Evolutionary conservation across 2,113 vertebrate genomes (phyloP).

Genomic region (Melanostigma gelatinosum): DNA sequence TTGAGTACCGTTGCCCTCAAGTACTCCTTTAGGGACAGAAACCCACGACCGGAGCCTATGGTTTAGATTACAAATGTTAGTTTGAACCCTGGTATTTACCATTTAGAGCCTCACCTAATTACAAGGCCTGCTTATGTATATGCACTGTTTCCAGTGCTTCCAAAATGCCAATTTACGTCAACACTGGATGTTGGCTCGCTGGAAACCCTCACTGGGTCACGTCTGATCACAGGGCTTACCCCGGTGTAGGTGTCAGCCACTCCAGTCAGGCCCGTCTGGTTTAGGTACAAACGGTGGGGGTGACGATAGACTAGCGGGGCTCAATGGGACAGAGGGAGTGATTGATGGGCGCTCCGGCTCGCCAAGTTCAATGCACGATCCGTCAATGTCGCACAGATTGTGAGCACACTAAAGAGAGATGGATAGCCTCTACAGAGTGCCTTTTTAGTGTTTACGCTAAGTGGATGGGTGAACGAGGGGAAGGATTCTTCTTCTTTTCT

Average conservation of each 20-base stretch:
- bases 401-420: constrained; percentile 69
- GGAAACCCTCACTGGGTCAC: constrained; percentile 48
- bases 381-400: constrained; percentile 64
- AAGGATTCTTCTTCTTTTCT: background rate
- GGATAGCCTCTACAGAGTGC: constrained; percentile 51
- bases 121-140: constrained; percentile 20
- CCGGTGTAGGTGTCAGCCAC: constrained; percentile 35
- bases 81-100: constrained; percentile 32
- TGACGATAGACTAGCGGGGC: constrained; percentile 45
- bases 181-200: background rate
- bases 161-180: constrained; percentile 11
- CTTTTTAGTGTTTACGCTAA: constrained; percentile 54
- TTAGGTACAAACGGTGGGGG: constrained; percentile 33
- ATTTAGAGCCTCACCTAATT: constrained; percentile 38
- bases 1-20: background rate
- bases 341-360: constrained; percentile 67
- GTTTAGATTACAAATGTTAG: constrained; percentile 29
- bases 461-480: constrained; percentile 26
- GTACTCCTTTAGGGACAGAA: background rate
- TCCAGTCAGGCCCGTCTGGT: constrained; percentile 33
- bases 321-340: constrained; percentile 49
- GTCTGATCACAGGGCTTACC: constrained; percentile 34
- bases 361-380: constrained; percentile 75
- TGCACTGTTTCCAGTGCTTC: constrained; percentile 2
- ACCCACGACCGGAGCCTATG: constrained; percentile 1